Conservation (phyloP, 2,113 vertebrate species). For the Ophiodon elongatus region DNA sequence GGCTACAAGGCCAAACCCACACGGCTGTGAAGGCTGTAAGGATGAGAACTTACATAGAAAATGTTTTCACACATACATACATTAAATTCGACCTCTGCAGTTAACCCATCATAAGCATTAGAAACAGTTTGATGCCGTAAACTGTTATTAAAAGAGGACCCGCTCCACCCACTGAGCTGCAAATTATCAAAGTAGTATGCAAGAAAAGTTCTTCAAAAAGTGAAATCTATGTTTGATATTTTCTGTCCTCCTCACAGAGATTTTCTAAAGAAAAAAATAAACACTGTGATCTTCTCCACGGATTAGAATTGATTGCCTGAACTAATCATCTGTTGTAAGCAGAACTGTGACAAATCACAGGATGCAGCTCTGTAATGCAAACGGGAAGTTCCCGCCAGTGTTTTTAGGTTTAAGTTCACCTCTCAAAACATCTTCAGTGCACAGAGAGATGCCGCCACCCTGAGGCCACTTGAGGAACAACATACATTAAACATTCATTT, state of each 20-base stretch:
- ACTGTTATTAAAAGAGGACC: background rate
- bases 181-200: background rate
- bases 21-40: background rate
- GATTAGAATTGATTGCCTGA: background rate
- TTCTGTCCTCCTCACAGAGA: background rate
- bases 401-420: conserved; percentile 21
- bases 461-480: conserved; percentile 35
- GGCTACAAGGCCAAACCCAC: background rate
- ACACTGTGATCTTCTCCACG: background rate
- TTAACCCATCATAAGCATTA: no score
- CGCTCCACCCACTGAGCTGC: background rate
- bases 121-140: no score
- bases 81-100: no score
- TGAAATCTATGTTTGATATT: background rate
- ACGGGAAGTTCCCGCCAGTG: background rate
- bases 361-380: background rate
- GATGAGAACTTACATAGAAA: background rate
- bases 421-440: accelerated
- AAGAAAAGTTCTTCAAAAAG: background rate
- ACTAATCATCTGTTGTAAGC: background rate
- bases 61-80: no score
- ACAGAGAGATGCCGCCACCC: conserved; percentile 46
- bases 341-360: background rate
- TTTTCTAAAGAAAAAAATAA: background rate
- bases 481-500: background rate